A percentile compares a stretch with the other conserved stretches of the same genome.
Conservation (phyloP, 2,113 vertebrate species). For the Procavia capensis region DNA sequence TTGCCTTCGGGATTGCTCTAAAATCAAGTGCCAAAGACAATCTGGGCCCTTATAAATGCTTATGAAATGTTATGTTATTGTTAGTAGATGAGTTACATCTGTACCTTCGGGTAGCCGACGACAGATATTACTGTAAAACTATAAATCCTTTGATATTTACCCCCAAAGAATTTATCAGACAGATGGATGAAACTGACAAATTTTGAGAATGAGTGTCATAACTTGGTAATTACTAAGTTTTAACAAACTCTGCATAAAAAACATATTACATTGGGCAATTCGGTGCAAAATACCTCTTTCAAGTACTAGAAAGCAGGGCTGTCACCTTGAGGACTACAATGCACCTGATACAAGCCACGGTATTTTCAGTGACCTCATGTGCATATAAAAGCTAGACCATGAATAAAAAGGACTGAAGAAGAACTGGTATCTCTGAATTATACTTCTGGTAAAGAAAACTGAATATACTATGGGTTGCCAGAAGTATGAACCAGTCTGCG, state of each 20-base stretch:
- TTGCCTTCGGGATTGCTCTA: neutral
- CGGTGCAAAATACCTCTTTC: too few species aligned
- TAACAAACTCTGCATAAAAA: neutral
- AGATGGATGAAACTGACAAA: neutral
- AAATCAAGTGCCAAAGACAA: neutral
- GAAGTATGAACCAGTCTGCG: too few species aligned
- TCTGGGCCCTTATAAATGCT: neutral
- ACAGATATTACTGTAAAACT: neutral
- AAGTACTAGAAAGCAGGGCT: too few species aligned
- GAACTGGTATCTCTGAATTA: too few species aligned
- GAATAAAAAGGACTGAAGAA: too few species aligned
- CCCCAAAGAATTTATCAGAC: neutral
- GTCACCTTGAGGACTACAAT: too few species aligned
- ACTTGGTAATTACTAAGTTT: slow-evolving; percentile 4
- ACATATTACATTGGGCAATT: too few species aligned
- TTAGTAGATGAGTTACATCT: neutral
- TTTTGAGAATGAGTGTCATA: neutral
- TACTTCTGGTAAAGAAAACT: too few species aligned
- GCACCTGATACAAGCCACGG: too few species aligned
- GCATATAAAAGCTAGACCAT: too few species aligned
- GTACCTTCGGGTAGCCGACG: neutral
- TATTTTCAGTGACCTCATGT: too few species aligned
- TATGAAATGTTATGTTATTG: neutral
- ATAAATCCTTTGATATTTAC: neutral
- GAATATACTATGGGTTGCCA: too few species aligned